Base-by-base conservation (phyloP, 2,888 invertebrate species). In the Habrosyne pyritoides region DNA sequence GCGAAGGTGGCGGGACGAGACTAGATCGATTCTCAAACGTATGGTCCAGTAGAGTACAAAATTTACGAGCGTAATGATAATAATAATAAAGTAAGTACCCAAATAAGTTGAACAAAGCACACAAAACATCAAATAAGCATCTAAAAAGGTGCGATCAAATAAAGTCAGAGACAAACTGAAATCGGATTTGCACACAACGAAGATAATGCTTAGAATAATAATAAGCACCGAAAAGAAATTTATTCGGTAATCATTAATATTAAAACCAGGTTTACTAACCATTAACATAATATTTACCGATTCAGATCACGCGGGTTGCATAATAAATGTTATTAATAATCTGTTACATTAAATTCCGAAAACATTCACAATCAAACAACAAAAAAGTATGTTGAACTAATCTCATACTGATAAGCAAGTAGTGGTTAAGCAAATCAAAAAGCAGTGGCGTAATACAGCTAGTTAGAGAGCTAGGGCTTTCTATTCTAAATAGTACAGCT, bases 401-500 rank as follows among this genome's bases (percentile, higher is more conserved):
- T 14, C 18, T 42, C 42, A 8, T 8, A 18, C 18, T 8, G 18
- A 42, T 42, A 42, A 42, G 8, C 21, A 57, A 47, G 52, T 33
- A 53, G 36, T 33, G 18, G 21, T 18, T 21, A 4, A 33, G 28
- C 30, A 28, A 14, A 53, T 48, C 10, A 55, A 36, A 54, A 54
- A 30, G 18, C 26, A 48, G 47, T 28, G 22, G 47, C 28, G 42
- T 55, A 51, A 53, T 47, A 50, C 53, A 51, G 59, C 60, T 56
- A 52, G 55, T 26, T 50, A 54, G 60, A 56, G 60, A 50, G 53
- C 53, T 59, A 69, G 69, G 70, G 79, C 79, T 84, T 81, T 81
- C 80, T 80, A 79, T 67, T 78, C 67, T 72, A 75, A 70, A 66
- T 62, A 75, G 71, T 73, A 77, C 75, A 68, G 77, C 77, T 84